Conservation (phyloP, 1,140 invertebrate genomes). For the Macrosteles quadrilineatus region DNA sequence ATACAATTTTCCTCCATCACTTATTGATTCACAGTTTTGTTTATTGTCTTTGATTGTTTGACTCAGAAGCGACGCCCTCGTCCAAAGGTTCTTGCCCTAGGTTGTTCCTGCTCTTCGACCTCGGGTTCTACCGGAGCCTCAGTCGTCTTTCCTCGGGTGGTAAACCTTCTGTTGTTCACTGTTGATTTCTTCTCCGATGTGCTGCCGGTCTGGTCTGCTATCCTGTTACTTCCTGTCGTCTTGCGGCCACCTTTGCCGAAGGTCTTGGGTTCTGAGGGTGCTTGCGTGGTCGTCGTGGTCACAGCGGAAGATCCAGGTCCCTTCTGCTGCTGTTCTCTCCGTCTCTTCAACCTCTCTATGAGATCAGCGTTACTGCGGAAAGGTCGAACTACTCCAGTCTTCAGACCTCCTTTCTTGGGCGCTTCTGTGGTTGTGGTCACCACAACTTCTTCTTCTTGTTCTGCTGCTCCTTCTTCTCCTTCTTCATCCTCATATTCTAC, state of each 20-base stretch:
- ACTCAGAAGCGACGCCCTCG: not conserved
- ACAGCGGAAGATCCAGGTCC: not conserved
- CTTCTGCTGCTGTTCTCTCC: slow-evolving; percentile 24
- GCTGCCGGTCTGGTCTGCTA: slow-evolving; percentile 7
- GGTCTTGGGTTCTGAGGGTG: not conserved
- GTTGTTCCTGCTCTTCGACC: not conserved
- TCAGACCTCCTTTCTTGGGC: slow-evolving; percentile 26
- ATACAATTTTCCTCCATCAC: too few species aligned
- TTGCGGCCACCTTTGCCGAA: not conserved
- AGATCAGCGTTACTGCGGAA: slow-evolving; percentile 39
- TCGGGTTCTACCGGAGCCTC: not conserved
- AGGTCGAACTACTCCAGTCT: slow-evolving; percentile 34
- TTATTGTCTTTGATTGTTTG: too few species aligned
- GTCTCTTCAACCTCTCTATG: slow-evolving; percentile 37
- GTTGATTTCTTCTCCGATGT: not conserved
- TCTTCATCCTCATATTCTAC: slow-evolving; percentile 28
- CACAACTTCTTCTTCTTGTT: not conserved
- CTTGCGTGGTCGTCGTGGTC: slow-evolving; percentile 18
- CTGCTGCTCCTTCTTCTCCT: slow-evolving; percentile 28
- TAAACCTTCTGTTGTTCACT: not conserved
- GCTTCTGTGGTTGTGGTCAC: slow-evolving; percentile 35
- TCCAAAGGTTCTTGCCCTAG: not conserved
- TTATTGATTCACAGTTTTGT: too few species aligned
- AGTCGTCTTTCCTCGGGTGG: not conserved
- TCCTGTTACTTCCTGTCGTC: not conserved